A percentile compares a stretch with the other conserved stretches of the same genome.
These are phyloP conservation scores for Trichosurus vulpecula DNA, from an alignment of 2,797 vertebrate genomes.

Conservation along the genomic window DNA sequence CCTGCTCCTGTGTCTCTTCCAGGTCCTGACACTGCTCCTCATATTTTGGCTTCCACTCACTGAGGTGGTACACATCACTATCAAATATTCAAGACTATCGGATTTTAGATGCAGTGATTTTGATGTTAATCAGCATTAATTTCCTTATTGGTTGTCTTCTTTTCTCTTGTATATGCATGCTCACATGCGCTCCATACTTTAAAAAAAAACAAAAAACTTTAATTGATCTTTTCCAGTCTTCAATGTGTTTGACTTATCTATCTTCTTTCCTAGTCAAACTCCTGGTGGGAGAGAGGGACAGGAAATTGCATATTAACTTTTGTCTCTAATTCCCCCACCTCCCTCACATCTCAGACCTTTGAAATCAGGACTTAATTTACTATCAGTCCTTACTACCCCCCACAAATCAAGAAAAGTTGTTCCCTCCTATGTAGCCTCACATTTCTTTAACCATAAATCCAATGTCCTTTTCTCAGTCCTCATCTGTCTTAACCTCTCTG, in stretches of 20 bases:
- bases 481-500: background rate
- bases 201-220: background rate
- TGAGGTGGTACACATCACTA: slow-evolving; percentile 93
- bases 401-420: background rate
- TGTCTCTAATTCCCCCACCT: background rate
- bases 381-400: background rate
- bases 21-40: slow-evolving; percentile 93
- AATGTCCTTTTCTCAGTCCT: background rate
- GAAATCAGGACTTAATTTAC: background rate
- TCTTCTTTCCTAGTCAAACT: background rate
- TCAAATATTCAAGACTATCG: slow-evolving; percentile 75
- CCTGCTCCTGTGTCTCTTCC: slow-evolving; percentile 94
- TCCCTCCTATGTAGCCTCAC: background rate
- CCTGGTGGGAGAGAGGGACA: background rate
- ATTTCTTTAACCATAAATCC: background rate
- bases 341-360: background rate
- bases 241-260: background rate
- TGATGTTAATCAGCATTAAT: background rate
- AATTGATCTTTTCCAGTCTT: background rate
- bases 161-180: background rate
- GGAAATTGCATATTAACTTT: background rate
- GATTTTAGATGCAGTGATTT: background rate
- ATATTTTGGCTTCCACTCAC: slow-evolving; percentile 95
- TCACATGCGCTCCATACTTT: background rate
- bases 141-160: background rate